These are phyloP conservation scores for Propsilocerus akamusi DNA, from an alignment of 1,140 invertebrate genomes.

Conservation along the genomic window DNA sequence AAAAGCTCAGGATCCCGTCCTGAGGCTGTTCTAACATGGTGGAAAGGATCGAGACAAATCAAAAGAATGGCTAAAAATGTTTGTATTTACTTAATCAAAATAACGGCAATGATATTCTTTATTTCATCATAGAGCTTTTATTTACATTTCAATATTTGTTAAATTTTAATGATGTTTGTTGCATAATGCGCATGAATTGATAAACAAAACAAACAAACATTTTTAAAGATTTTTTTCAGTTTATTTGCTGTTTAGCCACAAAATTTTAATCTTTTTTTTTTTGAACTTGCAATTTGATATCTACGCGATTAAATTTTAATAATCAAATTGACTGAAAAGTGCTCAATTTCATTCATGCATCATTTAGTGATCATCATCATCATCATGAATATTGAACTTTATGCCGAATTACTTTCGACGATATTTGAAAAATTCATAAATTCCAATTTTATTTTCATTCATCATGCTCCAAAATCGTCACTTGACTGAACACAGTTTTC, in stretches of 20 bases:
- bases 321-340: slow-evolving; percentile 45
- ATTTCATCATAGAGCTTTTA: slow-evolving; percentile 4
- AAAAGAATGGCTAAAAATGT: slow-evolving; percentile 59
- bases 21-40: slow-evolving; percentile 67
- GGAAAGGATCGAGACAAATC: slow-evolving; percentile 60
- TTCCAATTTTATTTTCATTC: background rate
- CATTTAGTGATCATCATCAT: slow-evolving; percentile 59
- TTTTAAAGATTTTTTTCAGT: no score
- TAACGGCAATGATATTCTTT: slow-evolving; percentile 14
- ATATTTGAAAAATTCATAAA: background rate
- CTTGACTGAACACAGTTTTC: slow-evolving; percentile 64
- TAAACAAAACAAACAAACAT: no score
- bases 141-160: no score
- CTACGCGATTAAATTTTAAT: slow-evolving; percentile 7
- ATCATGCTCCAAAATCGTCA: slow-evolving; percentile 25
- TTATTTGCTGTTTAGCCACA: slow-evolving; percentile 68
- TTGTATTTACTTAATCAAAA: slow-evolving; percentile 36
- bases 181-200: slow-evolving; percentile 7
- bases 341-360: slow-evolving; percentile 68
- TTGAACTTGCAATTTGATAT: background rate
- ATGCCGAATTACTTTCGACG: slow-evolving; percentile 56
- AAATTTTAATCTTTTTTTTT: slow-evolving; percentile 59
- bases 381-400: slow-evolving; percentile 70
- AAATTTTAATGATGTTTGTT: background rate
- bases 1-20: slow-evolving; percentile 63